Evolutionary conservation across 2,888 invertebrate species (phyloP).

Genomic region (Pheosia tremula): DNA sequence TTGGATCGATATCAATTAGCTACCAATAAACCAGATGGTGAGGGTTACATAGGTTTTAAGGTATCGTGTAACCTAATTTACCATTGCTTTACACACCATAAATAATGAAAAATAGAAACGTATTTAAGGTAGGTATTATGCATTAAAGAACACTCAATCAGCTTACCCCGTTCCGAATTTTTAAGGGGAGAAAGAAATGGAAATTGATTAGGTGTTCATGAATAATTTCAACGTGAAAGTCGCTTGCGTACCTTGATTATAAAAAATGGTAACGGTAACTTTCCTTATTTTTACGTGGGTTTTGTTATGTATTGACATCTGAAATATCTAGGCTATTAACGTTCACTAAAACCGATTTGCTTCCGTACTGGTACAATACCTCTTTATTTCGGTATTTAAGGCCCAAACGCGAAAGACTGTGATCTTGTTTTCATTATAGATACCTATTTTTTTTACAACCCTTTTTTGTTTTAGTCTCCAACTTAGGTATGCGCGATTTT

Average conservation of each 20-base stretch:
- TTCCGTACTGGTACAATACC: slow-evolving; percentile 38
- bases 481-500: slow-evolving; percentile 1
- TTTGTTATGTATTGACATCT: slow-evolving; percentile 23
- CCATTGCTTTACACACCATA: slow-evolving; percentile 12
- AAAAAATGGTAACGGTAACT: too few relatives aligned
- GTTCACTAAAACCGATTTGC: slow-evolving; percentile 44
- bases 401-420: slow-evolving; percentile 27
- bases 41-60: slow-evolving; percentile 3
- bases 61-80: slow-evolving; percentile 18
- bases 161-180: too few relatives aligned
- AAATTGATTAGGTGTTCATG: too few relatives aligned
- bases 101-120: slow-evolving; percentile 27
- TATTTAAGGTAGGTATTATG: slow-evolving; percentile 17
- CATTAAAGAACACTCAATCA: too few relatives aligned
- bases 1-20: slow-evolving; percentile 23
- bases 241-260: too few relatives aligned
- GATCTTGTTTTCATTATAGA: too few relatives aligned
- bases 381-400: slow-evolving; percentile 49
- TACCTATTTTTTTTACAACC: not conserved
- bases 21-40: slow-evolving; percentile 12
- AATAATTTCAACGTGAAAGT: too few relatives aligned
- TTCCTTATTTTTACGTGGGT: slow-evolving; percentile 21
- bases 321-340: slow-evolving; percentile 21
- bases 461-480: slow-evolving; percentile 19
- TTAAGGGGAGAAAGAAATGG: too few relatives aligned